Base-by-base conservation (phyloP, 2,888 invertebrate species). In the Capitulum mitella region DNA sequence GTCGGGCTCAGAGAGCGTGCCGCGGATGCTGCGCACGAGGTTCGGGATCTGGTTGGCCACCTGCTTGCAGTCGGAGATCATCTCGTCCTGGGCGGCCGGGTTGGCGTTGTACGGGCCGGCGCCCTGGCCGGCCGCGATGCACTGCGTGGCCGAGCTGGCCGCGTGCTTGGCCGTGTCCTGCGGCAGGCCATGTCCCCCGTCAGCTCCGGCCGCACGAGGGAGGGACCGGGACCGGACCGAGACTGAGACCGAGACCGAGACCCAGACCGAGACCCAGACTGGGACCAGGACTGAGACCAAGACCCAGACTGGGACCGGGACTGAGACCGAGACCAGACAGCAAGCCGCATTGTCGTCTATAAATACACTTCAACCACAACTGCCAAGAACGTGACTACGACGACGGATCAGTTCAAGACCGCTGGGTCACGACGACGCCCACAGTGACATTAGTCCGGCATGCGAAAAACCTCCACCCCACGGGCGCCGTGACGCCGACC, bases 61-160 rank as follows among this genome's bases (percentile, higher is more conserved):
- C 26, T 83, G 87, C 78, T 89, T 89, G 84, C 94, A 94, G 83
- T 94, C 93, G 78, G 90, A 89, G 79, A 91, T 85, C 1, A 96
- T 87, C 34, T 92, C 91, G 84, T 93, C 92, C 86, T 94, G 89
- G 43, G 90, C 89, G 5, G 87, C 85, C 19, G 88, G 87, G 84
- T 93, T 93, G 78, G 89, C 88, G 85, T 92, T 94, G 85, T 93
- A 90, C 40, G 90, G 89, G 2, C 90, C 90, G 0, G 93, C 94
- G 82, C 92, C 92, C 82, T 94, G 93, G 0, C 95, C 92, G 0
- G 97, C 93, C 0, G 94, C 92, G 82, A 97, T 92, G 83, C 95
- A 92, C 85, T 98, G 97, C 0, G 95, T 95, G 0, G 95, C 95
- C 79, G 93, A 92, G 0, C 94, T 91, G 0, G 94, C 93, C 0